Conservation (phyloP, 2,113 vertebrate genomes). For the human (Homo sapiens) region GRCh38 chr6:130417001-130417500, state of each 20-base stretch:
- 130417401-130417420: background rate
- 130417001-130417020: background rate
- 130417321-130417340: background rate
- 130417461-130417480: background rate
- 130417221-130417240: background rate
- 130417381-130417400: background rate
- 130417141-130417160: background rate
- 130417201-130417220: background rate
- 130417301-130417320: background rate
- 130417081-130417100: background rate
- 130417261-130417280: background rate
- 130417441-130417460: background rate
- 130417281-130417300: background rate
- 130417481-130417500: background rate
- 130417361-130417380: background rate
- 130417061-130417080: background rate
- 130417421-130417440: background rate
- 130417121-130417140: background rate
- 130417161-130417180: background rate
- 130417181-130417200: background rate
- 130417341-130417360: conserved; percentile 17
- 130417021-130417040: background rate
- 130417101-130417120: background rate
- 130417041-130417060: background rate
- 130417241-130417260: background rate